Base-by-base conservation (phyloP, 2,113 vertebrate species). In the Caranx ignobilis region DNA sequence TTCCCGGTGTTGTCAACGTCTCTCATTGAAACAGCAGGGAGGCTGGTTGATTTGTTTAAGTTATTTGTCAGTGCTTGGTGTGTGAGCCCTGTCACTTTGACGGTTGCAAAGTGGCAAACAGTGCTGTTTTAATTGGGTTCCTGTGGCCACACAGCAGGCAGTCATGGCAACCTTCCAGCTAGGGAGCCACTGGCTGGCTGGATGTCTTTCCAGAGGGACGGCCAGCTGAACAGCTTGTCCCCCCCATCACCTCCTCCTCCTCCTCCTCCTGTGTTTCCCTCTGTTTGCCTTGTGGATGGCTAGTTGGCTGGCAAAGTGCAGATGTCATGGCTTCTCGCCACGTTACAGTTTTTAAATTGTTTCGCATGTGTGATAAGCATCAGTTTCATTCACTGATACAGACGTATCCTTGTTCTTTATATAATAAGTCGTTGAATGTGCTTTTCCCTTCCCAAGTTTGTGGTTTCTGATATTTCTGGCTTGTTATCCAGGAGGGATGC, bases 401-500 rank as follows among this genome's bases (percentile, higher is more conserved):
- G 35, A 65, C 43, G 2, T 15, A 69, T 60, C 5, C 0, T 61
- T 32, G 5, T 48, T 19, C 13, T 56, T 56, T 39, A 12, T 55
- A 12, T 45, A 16, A 19, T 11, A 26, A 75, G 4, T 12, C 9
- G 34, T n/a, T 65, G 2, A 50, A 35, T 47, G 12, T 59, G 3
- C 39, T 62, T 3, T 52, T 2, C 26, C 48, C 18, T 75, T 32
- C 72, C 3, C 48, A 72, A 41, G 11, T 13, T 67, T 34, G 8
- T 10, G 12, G 5, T 78, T 67, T 16, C 11, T 72, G 34, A 35
- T 41, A 59, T 64, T 81, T 32, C 6, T 80, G 31, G 0, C 6
- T 6, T 84, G 13, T 88, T 57, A 9, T 82, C 21, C 85, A 99
- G 98, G 98, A 83, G 98, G 98, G 43, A 99, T 99, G 98, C 97